Conservation (phyloP, 2,888 invertebrate genomes). For the Coronaproctus castanopsis region DNA sequence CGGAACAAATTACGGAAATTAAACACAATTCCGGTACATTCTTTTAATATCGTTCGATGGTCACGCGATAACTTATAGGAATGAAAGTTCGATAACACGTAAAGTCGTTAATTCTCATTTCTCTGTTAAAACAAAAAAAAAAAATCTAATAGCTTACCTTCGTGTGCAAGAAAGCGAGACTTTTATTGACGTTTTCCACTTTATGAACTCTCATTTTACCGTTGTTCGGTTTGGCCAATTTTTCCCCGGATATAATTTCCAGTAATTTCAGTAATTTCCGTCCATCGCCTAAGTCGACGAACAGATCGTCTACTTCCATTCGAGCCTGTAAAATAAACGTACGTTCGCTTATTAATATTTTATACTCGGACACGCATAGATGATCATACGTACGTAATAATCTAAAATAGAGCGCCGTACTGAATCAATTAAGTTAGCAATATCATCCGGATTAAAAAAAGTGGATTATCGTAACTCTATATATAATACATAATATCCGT, state of each 20-base stretch:
- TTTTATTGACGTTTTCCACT: slow-evolving; percentile 97
- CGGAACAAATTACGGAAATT: too few relatives aligned
- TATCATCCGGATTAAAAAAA: too few relatives aligned
- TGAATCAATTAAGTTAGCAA: too few relatives aligned
- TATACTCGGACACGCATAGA: neutral
- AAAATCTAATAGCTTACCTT: slow-evolving; percentile 50
- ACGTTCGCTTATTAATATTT: neutral
- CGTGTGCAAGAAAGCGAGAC: slow-evolving; percentile 83
- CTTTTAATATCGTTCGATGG: too few relatives aligned
- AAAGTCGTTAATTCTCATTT: too few relatives aligned
- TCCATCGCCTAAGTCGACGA: slow-evolving; percentile 88
- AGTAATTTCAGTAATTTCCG: slow-evolving; percentile 75
- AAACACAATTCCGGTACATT: too few relatives aligned
- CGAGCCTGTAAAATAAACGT: slow-evolving; percentile 46
- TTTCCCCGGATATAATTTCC: slow-evolving; percentile 97
- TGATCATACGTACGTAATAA: too few relatives aligned
- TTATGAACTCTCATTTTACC: slow-evolving; percentile 95
- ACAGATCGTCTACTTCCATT: slow-evolving; percentile 94
- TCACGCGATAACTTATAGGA: too few relatives aligned
- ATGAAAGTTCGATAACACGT: too few relatives aligned
- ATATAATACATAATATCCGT: too few relatives aligned
- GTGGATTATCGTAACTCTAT: too few relatives aligned
- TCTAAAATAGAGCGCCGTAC: too few relatives aligned
- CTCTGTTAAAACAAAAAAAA: neutral
- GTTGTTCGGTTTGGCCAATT: slow-evolving; percentile 86